phyloP scores from a whole-genome alignment of 2,113 vertebrate genomes.

The Sardina pilchardus region DNA sequence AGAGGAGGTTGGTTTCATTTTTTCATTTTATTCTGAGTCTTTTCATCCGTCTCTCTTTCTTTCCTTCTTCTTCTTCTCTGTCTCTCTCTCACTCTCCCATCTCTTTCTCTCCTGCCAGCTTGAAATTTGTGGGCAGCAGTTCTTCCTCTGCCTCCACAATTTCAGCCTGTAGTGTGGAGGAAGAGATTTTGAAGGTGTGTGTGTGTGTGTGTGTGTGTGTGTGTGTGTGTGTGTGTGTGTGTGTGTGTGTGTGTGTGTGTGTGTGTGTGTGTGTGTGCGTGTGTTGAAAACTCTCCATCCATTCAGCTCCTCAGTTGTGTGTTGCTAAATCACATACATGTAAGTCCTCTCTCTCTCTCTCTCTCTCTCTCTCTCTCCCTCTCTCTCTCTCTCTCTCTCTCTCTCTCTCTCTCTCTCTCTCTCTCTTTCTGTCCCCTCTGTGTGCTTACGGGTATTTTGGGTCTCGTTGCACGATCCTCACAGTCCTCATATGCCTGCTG shows the following conservation, averaged over 20 bases:
- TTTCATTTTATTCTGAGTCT: background rate
- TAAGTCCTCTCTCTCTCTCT: no score
- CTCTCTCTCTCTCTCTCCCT: background rate
- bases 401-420: background rate
- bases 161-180: background rate
- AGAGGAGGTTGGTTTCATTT: background rate
- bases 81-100: background rate
- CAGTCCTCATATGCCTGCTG: no score
- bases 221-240: slow-evolving; percentile 6
- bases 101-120: background rate
- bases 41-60: background rate
- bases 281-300: background rate
- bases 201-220: background rate
- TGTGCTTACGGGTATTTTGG: no score
- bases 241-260: slow-evolving; percentile 1
- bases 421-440: background rate
- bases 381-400: no score
- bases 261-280: background rate
- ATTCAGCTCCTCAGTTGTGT: background rate
- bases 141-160: background rate
- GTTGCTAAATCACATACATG: no score
- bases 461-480: no score
- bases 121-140: slow-evolving; percentile 4
- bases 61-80: slow-evolving; percentile 2
- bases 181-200: slow-evolving; percentile 1